Conservation (phyloP, 2,888 invertebrate species). For the Orgyia antiqua region DNA sequence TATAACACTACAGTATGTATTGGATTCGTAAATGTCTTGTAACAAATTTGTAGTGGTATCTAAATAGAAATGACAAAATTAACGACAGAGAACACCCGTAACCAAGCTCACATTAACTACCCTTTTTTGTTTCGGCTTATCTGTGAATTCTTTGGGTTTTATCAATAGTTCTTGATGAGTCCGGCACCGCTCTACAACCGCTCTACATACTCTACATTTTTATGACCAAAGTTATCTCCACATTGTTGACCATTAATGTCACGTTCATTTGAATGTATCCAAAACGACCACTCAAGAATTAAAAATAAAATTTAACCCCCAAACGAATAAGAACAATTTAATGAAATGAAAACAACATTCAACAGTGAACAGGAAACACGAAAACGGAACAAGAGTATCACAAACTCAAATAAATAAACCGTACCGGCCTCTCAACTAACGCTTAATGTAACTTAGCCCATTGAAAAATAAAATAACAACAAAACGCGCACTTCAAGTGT, state of each 20-base stretch:
- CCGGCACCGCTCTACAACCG: slow-evolving; percentile 12
- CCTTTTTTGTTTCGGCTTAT: slow-evolving; percentile 14
- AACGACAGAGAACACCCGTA: no score
- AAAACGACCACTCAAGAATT: not conserved
- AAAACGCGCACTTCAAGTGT: slow-evolving; percentile 52
- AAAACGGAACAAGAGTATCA: slow-evolving; percentile 45
- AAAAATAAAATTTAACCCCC: slow-evolving; percentile 6
- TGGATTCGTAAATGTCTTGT: no score
- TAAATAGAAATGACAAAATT: no score
- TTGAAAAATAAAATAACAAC: slow-evolving; percentile 51
- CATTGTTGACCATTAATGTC: slow-evolving; percentile 13
- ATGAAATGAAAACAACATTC: slow-evolving; percentile 25
- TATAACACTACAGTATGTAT: no score
- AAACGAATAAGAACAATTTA: slow-evolving; percentile 17
- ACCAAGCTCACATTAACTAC: no score
- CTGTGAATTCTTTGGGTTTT: slow-evolving; percentile 18
- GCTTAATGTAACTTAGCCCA: slow-evolving; percentile 43
- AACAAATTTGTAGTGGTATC: no score
- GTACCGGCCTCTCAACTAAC: slow-evolving; percentile 46
- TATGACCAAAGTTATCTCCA: slow-evolving; percentile 16
- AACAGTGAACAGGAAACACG: slow-evolving; percentile 37
- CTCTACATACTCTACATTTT: slow-evolving; percentile 15
- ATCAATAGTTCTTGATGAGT: no score
- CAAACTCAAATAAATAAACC: slow-evolving; percentile 47
- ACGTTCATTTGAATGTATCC: slow-evolving; percentile 1